Evolutionary conservation across 2,888 invertebrate species (phyloP), one percentile per base, ranked within the genome.

Genomic region (Papilio demoleus): DNA sequence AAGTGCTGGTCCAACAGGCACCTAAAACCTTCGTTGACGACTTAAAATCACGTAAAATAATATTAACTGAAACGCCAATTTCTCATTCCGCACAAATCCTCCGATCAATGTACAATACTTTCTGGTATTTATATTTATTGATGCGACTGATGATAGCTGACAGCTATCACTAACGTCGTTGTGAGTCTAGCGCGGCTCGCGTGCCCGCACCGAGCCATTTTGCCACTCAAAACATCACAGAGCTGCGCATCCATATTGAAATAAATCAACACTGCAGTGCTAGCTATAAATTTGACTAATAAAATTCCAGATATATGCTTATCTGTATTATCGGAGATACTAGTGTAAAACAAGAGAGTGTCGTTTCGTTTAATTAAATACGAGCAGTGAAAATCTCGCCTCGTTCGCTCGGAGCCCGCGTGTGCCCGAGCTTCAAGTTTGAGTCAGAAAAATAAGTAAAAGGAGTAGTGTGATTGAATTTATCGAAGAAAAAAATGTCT

Each of bases 151-250:
- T 24, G 38, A 56, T 22, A 12, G 31, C 38, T 40, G 6, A 12
- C 14, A 65, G 27, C 38, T 6, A 56, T 56, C 40, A 40, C 31
- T 65, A 53, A 38, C 9, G n/a, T 38, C 56, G 56, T 56, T 40
- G 38, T 40, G 56, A 40, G 19, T 63, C 64, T 42, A n/a, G 24
- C 42, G 24, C 50, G 17, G 11, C 36, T 65, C 40, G 65, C 65
- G 40, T 40, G 40, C 40, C 40, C n/a, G 53, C 24, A 27, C 24
- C 22, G 19, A 19, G 19, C 19, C 12, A n/a, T 40, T 22, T 24
- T 53, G 17, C 50, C 36, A 17, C 14, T 36, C 38, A 31, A 12
- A 24, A 50, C 31, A 60, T 38, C 50, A 12, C 60, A 40, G 47
- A n/a, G n/a, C 60, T 38, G 47, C 67, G 19, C 24, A 34, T 27